Evolutionary conservation across 2,113 vertebrate species (phyloP).

Genomic region (Phyllostomus hastatus): DNA sequence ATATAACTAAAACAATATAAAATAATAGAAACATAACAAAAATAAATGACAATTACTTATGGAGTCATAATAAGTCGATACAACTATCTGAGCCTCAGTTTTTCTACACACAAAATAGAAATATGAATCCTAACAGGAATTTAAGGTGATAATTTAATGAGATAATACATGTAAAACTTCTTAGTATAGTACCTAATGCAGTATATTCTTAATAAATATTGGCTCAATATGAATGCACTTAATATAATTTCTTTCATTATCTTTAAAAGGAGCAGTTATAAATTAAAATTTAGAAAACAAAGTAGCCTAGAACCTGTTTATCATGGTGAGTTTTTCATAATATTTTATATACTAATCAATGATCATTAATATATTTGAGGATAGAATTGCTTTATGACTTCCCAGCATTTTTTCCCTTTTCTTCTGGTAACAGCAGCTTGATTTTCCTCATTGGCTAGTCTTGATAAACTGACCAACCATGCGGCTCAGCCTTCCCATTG

Average conservation of each 20-base stretch:
- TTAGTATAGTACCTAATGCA: not conserved
- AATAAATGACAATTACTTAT: not conserved
- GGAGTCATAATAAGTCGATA: not conserved
- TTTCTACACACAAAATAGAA: not conserved
- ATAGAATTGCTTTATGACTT: not conserved
- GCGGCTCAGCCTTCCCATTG: not conserved
- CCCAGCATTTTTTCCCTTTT: not conserved
- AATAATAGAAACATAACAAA: not conserved
- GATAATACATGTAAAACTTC: not conserved
- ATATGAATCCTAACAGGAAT: conserved; percentile 1
- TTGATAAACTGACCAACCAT: not conserved
- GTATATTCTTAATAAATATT: not conserved
- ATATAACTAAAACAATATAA: not conserved
- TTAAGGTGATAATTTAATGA: not conserved
- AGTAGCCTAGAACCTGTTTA: not conserved
- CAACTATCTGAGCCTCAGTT: not conserved
- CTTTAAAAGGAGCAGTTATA: not conserved
- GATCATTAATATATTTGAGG: not conserved
- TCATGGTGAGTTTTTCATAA: not conserved
- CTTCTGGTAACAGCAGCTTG: not conserved
- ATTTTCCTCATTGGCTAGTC: not conserved
- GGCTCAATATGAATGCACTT: not conserved
- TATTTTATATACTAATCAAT: not conserved
- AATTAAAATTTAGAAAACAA: conserved; percentile 11
- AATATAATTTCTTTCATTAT: not conserved